Percentiles rank a stretch among this genome's conserved stretches.
Evolutionary conservation across 1,140 invertebrate genomes (phyloP).

Genomic region (Apocrypta bakeri): DNA sequence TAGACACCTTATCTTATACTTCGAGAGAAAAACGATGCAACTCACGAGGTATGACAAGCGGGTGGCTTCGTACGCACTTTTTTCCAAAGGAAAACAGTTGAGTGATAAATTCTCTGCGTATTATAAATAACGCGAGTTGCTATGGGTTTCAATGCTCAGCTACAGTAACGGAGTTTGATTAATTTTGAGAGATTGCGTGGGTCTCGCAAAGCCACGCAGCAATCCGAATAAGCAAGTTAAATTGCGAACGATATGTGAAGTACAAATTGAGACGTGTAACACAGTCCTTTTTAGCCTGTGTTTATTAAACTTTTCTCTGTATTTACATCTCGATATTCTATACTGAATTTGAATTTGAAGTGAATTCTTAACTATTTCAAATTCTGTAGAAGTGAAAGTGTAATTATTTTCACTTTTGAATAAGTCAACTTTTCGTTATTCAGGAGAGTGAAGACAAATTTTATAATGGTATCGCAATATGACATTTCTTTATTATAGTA

Average conservation of each 20-base stretch:
- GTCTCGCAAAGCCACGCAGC: too few species aligned
- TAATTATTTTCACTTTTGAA: too few species aligned
- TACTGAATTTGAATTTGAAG: too few species aligned
- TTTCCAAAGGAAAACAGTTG: background rate
- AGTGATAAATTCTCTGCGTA: background rate
- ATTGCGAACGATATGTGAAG: background rate
- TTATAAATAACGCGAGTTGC: background rate
- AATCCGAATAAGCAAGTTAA: background rate
- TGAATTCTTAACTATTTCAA: too few species aligned
- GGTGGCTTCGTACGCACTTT: background rate
- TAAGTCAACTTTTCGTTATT: too few species aligned
- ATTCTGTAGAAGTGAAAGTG: too few species aligned
- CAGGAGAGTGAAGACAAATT: too few species aligned
- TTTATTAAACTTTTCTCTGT: background rate
- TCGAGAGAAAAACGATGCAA: slow-evolving; percentile 6
- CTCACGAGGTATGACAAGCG: slow-evolving; percentile 22
- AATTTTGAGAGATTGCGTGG: background rate
- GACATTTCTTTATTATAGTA: too few species aligned
- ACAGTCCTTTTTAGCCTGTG: background rate
- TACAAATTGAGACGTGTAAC: background rate
- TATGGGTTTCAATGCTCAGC: background rate
- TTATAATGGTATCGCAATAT: too few species aligned
- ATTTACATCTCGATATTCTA: too few species aligned
- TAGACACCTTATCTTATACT: background rate
- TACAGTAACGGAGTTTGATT: background rate